Percentiles rank a stretch among this genome's conserved stretches.
Conservation (phyloP, 1,140 invertebrate genomes). For the Drosophila baimaii region DNA sequence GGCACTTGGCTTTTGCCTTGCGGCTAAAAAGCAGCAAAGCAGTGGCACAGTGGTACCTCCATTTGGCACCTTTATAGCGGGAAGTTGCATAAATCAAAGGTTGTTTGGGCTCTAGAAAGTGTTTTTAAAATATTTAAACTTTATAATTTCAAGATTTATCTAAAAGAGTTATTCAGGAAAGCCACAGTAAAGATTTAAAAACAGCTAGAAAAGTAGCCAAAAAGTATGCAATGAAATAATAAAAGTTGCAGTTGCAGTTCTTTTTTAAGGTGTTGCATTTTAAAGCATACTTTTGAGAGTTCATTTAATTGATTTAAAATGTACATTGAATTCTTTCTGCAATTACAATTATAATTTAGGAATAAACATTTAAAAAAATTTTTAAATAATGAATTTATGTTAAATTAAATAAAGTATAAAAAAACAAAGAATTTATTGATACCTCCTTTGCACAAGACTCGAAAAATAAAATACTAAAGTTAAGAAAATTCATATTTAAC, state of each 20-base stretch:
- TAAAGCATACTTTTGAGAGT: background rate
- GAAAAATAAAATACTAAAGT: no score
- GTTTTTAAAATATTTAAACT: background rate
- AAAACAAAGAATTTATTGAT: no score
- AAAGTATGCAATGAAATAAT: background rate
- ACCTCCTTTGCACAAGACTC: no score
- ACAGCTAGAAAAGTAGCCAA: background rate
- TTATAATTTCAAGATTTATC: background rate
- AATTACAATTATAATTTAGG: no score
- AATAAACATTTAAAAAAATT: no score
- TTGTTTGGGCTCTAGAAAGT: background rate
- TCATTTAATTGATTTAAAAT: background rate
- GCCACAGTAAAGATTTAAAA: background rate
- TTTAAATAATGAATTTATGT: no score
- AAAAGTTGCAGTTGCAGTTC: no score
- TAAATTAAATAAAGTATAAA: no score
- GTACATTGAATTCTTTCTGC: no score
- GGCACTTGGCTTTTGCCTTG: constrained; percentile 16
- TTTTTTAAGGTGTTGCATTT: background rate
- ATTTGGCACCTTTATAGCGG: background rate
- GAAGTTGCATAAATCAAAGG: background rate
- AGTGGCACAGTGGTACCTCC: background rate
- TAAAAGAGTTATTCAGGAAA: no score
- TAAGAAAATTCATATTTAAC: no score
- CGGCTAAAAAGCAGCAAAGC: constrained; percentile 7